These are phyloP conservation scores for Phymatocera aterrima DNA, from an alignment of 2,888 invertebrate genomes.

Conservation along the genomic window DNA sequence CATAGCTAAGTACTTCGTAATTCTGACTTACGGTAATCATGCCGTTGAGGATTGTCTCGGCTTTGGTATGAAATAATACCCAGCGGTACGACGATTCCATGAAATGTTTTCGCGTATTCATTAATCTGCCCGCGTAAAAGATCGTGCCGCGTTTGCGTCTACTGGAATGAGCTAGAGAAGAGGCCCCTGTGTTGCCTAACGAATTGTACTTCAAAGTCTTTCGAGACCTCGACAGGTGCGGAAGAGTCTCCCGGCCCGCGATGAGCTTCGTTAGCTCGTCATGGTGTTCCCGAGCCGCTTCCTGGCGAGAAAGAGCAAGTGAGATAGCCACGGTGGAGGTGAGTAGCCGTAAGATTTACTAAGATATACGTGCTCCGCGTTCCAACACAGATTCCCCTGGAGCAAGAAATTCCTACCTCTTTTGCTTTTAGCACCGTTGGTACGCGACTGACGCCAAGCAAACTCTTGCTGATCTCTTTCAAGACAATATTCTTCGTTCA, in stretches of 20 bases:
- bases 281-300: slow-evolving; percentile 30
- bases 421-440: slow-evolving; percentile 22
- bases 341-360: slow-evolving; percentile 58
- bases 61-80: background rate
- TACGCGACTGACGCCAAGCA: background rate
- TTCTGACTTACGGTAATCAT: background rate
- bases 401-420: slow-evolving; percentile 41
- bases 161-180: background rate
- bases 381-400: slow-evolving; percentile 46
- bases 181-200: slow-evolving; percentile 29
- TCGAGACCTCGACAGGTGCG: slow-evolving; percentile 39
- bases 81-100: background rate
- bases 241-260: slow-evolving; percentile 24
- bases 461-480: background rate
- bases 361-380: slow-evolving; percentile 65
- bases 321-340: slow-evolving; percentile 29
- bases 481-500: slow-evolving; percentile 26
- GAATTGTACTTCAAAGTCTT: slow-evolving; percentile 42
- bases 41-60: background rate
- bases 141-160: slow-evolving; percentile 9
- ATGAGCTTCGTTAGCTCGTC: slow-evolving; percentile 47
- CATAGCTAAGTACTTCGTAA: background rate
- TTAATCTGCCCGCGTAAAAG: slow-evolving; percentile 24
- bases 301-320: background rate
- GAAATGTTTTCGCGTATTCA: slow-evolving; percentile 20